phyloP scores from a whole-genome alignment of 2,113 vertebrate genomes.

The Ictidomys tridecemlineatus region DNA sequence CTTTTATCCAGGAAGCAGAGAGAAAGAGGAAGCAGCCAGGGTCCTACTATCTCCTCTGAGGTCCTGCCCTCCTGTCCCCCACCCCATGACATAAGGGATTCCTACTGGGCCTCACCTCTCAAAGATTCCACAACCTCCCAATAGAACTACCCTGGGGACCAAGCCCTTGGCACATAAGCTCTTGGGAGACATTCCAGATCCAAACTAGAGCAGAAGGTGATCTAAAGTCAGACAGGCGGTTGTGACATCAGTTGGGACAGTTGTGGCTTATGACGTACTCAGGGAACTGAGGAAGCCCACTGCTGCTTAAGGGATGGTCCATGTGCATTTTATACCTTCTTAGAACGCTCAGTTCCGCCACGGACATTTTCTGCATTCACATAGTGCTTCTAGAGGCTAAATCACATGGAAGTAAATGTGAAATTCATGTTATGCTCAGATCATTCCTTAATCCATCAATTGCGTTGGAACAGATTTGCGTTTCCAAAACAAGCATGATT shows the following conservation, averaged over 20 bases:
- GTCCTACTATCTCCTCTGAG: not conserved
- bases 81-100: not conserved
- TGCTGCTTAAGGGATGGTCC: accelerated
- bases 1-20: not conserved
- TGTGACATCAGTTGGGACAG: not conserved
- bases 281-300: accelerated
- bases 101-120: not conserved
- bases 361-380: not conserved
- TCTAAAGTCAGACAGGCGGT: not conserved
- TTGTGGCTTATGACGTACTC: not conserved
- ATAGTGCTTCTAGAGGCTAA: not conserved
- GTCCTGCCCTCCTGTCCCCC: not conserved
- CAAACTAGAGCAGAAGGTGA: not conserved
- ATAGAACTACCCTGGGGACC: not conserved
- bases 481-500: not conserved
- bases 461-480: not conserved
- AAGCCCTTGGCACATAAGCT: not conserved
- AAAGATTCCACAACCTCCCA: not conserved
- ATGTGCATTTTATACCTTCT: not conserved
- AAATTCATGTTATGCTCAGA: slow-evolving; percentile 16
- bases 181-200: not conserved
- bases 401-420: slow-evolving; percentile 43
- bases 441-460: not conserved
- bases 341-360: not conserved
- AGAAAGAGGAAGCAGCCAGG: not conserved